Conservation (phyloP, 2,797 vertebrate genomes). For the Leuciscus waleckii region DNA sequence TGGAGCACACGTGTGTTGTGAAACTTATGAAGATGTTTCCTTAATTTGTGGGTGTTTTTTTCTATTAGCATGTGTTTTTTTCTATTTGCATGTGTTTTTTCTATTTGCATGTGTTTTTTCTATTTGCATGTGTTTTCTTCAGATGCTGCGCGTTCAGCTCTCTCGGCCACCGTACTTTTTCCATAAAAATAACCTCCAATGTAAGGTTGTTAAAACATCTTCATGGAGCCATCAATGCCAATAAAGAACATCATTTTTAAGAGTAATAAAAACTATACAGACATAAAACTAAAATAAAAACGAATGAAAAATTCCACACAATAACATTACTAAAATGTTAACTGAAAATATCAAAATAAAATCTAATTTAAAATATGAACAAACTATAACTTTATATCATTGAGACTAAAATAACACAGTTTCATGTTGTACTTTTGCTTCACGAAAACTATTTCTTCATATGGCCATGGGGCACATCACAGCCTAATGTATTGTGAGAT, state of each 20-base stretch:
- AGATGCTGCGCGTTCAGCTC: too few species aligned
- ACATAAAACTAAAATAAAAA: not conserved
- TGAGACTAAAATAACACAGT: not conserved
- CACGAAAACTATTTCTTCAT: not conserved
- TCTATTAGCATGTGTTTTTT: too few species aligned
- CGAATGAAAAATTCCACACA: too few species aligned
- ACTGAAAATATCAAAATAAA: not conserved
- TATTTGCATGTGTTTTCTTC: too few species aligned
- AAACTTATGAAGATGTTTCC: too few species aligned
- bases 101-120: too few species aligned
- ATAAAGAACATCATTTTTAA: not conserved
- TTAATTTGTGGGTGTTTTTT: too few species aligned
- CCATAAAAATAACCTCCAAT: not conserved
- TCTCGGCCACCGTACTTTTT: not conserved
- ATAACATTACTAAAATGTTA: not conserved
- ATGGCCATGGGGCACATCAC: not conserved
- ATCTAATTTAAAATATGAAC: not conserved
- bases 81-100: too few species aligned
- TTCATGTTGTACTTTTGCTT: not conserved
- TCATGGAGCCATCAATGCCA: not conserved
- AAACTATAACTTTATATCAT: not conserved
- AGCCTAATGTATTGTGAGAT: not conserved
- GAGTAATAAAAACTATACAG: not conserved
- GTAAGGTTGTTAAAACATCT: not conserved
- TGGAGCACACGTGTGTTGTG: too few species aligned